A percentile compares a stretch with the other conserved stretches of the same genome.
These are phyloP conservation scores for Argyra leucocephala DNA, from an alignment of 2,888 invertebrate genomes.

Conservation along the genomic window DNA sequence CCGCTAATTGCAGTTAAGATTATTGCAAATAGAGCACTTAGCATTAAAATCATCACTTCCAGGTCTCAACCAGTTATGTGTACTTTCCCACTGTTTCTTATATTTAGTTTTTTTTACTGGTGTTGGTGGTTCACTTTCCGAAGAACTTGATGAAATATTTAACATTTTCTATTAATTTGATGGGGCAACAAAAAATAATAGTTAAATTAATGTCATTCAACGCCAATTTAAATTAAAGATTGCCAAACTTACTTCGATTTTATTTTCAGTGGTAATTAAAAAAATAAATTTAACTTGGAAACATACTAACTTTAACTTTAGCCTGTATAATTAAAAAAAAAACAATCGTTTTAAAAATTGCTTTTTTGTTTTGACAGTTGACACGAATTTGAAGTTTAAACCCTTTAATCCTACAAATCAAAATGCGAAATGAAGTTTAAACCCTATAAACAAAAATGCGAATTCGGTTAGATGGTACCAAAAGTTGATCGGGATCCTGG, in stretches of 20 bases:
- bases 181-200: neutral
- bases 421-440: too few relatives aligned
- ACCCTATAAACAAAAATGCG: too few relatives aligned
- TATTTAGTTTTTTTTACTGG: neutral
- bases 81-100: conserved; percentile 4
- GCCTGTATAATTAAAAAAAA: neutral
- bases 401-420: too few relatives aligned
- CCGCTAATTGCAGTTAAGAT: conserved; percentile 1
- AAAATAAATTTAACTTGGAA: too few relatives aligned
- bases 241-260: too few relatives aligned
- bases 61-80: conserved; percentile 7
- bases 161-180: neutral
- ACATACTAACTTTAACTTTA: neutral
- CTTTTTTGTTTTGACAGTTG: conserved; percentile 4
- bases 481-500: too few relatives aligned
- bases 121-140: conserved; percentile 7
- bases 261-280: too few relatives aligned
- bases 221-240: too few relatives aligned
- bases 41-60: neutral
- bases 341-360: neutral
- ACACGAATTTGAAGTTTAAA: conserved; percentile 8
- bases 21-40: conserved; percentile 5
- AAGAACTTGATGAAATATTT: conserved; percentile 4
- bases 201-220: too few relatives aligned
- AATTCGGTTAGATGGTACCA: too few relatives aligned